These are phyloP conservation scores for Clostera curtula DNA, from an alignment of 2,888 invertebrate species.

Conservation along the genomic window DNA sequence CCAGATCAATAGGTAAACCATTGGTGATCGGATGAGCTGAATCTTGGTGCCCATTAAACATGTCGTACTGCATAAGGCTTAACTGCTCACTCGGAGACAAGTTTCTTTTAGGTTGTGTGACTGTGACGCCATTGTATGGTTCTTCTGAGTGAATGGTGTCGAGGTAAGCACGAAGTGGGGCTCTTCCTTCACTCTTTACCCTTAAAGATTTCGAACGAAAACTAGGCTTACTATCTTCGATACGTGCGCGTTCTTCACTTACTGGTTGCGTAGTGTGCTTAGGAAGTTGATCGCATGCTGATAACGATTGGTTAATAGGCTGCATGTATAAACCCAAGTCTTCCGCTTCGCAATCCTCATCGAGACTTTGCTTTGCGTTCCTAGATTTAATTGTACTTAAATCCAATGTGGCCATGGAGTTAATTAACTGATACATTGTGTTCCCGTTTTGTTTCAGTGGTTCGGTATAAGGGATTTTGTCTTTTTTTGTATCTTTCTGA, in stretches of 20 bases:
- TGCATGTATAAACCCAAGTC: constrained; percentile 66
- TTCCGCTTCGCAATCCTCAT: constrained; percentile 57
- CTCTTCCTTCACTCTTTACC: constrained; percentile 68
- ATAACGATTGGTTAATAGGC: constrained; percentile 59
- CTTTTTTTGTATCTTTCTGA: constrained; percentile 50
- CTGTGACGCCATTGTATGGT: constrained; percentile 57
- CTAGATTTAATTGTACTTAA: constrained; percentile 54
- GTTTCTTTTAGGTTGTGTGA: constrained; percentile 71
- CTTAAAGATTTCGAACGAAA: constrained; percentile 71
- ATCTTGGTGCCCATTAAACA: constrained; percentile 52
- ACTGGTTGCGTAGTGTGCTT: constrained; percentile 53
- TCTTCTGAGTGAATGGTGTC: constrained; percentile 45
- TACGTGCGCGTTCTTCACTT: constrained; percentile 57
- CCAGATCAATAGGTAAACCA: constrained; percentile 48
- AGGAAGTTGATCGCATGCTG: constrained; percentile 65
- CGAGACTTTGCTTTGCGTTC: constrained; percentile 47
- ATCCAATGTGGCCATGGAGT: constrained; percentile 66
- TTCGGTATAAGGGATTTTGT: constrained; percentile 28
- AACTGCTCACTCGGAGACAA: constrained; percentile 69
- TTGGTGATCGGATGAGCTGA: constrained; percentile 37
- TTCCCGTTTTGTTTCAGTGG: constrained; percentile 32
- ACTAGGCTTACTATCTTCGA: constrained; percentile 58
- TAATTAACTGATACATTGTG: constrained; percentile 63
- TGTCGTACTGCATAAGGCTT: constrained; percentile 66
- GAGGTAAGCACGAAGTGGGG: constrained; percentile 58